Percentiles rank a stretch among this genome's conserved stretches.
phyloP scores from a whole-genome alignment of 2,888 invertebrate species.

The Erebia aethiops region DNA sequence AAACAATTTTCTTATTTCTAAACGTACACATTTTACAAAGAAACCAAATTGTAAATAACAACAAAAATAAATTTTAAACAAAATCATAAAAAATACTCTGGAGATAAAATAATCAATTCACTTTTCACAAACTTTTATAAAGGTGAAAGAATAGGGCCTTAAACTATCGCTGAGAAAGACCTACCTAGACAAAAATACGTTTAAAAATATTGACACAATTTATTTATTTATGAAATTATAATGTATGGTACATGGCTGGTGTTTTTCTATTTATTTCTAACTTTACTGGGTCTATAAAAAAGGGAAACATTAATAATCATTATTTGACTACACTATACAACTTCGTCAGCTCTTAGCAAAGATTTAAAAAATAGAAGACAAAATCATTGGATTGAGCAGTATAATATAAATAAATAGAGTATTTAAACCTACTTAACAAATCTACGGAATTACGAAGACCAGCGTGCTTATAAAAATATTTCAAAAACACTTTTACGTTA shows the following conservation, averaged over 20 bases:
- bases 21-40: background rate
- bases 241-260: background rate
- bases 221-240: background rate
- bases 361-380: slow-evolving; percentile 3
- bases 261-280: slow-evolving; percentile 3
- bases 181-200: background rate
- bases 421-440: slow-evolving; percentile 60
- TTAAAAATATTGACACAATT: background rate
- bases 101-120: too few relatives aligned
- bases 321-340: background rate
- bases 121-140: background rate
- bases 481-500: background rate
- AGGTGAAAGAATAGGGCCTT: slow-evolving; percentile 5
- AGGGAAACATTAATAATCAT: background rate
- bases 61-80: slow-evolving; percentile 2
- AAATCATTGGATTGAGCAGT: slow-evolving; percentile 56
- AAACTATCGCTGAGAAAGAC: background rate
- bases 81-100: background rate
- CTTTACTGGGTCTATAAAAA: background rate
- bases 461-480: background rate
- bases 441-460: slow-evolving; percentile 37
- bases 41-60: background rate
- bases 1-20: background rate
- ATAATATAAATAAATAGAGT: slow-evolving; percentile 54
- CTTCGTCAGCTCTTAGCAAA: slow-evolving; percentile 1